Evolutionary conservation across 2,888 invertebrate genomes (phyloP).

Genomic region (Synergus itoensis): DNA sequence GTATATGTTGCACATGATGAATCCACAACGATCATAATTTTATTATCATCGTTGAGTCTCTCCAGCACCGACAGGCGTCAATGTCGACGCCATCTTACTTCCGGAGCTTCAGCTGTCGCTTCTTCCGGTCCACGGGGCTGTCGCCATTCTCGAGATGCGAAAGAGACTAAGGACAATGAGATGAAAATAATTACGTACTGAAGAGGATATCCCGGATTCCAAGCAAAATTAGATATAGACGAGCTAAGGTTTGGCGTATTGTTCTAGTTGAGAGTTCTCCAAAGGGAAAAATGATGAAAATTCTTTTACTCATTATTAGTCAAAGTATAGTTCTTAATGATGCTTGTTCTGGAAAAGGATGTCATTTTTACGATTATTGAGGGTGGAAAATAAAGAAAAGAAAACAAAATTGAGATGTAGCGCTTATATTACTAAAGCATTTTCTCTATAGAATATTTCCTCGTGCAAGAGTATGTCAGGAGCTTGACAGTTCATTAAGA

Average conservation of each 20-base stretch:
- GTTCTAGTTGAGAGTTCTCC: neutral
- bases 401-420: no score
- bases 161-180: constrained; percentile 25
- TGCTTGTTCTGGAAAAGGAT: no score
- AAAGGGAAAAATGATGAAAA: neutral
- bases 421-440: no score
- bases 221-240: neutral
- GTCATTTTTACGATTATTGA: no score
- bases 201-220: constrained; percentile 11
- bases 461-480: no score
- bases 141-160: constrained; percentile 22
- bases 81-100: constrained; percentile 39
- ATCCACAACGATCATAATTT: constrained; percentile 23
- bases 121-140: constrained; percentile 16
- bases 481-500: no score
- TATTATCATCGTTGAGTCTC: constrained; percentile 17
- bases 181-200: constrained; percentile 25
- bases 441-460: no score
- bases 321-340: neutral
- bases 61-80: constrained; percentile 18
- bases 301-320: neutral
- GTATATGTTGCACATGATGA: constrained; percentile 4
- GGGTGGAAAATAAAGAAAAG: no score
- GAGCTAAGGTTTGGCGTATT: neutral
- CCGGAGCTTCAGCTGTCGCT: constrained; percentile 37